Conservation (phyloP, 2,797 vertebrate genomes). For the Gymnothorax reevesii region DNA sequence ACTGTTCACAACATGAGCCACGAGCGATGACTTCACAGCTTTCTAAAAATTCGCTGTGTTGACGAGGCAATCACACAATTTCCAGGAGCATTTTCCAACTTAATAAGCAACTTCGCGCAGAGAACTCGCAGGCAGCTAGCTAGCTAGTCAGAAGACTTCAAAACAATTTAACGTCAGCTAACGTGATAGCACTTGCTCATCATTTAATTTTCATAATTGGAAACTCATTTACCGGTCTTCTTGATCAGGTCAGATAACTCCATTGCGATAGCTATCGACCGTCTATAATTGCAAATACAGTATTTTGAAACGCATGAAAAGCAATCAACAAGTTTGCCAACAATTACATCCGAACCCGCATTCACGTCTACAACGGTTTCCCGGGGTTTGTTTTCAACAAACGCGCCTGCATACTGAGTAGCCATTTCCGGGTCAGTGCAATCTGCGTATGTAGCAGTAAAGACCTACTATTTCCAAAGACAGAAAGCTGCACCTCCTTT, state of each 20-base stretch:
- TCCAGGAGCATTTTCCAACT: no score
- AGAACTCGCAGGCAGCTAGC: no score
- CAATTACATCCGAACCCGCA: slow-evolving; percentile 21
- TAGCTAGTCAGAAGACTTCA: no score
- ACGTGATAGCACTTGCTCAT: neutral
- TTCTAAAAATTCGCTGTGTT: no score
- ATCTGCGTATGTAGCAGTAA: neutral
- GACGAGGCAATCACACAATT: no score
- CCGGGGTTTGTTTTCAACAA: slow-evolving; percentile 69
- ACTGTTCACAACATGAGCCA: no score
- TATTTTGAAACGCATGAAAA: neutral
- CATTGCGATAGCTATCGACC: slow-evolving; percentile 55
- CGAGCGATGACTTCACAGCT: no score
- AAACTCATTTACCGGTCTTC: slow-evolving; percentile 71
- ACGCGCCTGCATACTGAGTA: slow-evolving; percentile 64
- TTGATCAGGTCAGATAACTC: slow-evolving; percentile 73
- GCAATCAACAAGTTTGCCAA: neutral
- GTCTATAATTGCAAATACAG: neutral
- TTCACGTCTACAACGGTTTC: slow-evolving; percentile 48
- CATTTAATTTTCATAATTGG: neutral
- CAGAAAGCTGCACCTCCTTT: no score
- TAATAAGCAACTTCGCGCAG: no score
- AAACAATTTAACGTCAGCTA: neutral
- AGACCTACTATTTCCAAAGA: no score
- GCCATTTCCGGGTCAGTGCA: slow-evolving; percentile 57